phyloP scores from a whole-genome alignment of 2,797 vertebrate species.

The Enteromius viviparus region DNA sequence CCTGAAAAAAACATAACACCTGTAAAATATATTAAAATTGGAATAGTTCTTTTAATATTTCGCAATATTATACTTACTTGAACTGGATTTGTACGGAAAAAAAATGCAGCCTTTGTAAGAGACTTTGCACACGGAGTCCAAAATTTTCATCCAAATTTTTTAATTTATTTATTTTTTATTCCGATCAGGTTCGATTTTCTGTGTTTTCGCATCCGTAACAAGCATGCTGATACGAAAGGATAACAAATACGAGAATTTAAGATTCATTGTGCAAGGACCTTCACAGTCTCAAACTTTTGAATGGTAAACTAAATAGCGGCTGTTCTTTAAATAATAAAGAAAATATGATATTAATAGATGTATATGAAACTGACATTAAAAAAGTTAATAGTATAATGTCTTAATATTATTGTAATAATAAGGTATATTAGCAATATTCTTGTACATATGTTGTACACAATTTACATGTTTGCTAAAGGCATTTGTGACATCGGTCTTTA shows the following conservation, averaged over 20 bases:
- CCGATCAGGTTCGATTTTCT: no score
- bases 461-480: background rate
- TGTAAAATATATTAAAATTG: background rate
- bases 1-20: background rate
- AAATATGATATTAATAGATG: background rate
- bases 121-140: background rate
- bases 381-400: no score
- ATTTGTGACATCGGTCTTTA: background rate
- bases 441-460: background rate
- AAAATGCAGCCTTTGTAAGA: background rate
- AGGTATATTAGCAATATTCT: background rate
- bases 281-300: background rate
- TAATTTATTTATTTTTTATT: no score
- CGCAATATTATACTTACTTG: background rate
- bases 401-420: no score
- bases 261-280: no score
- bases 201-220: no score
- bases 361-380: background rate
- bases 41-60: background rate
- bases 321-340: background rate
- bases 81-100: background rate
- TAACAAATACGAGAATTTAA: no score
- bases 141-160: no score
- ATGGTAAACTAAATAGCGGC: background rate
- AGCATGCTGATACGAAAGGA: no score